Conservation (phyloP, 2,113 vertebrate species). For the Aptenodytes patagonicus region DNA sequence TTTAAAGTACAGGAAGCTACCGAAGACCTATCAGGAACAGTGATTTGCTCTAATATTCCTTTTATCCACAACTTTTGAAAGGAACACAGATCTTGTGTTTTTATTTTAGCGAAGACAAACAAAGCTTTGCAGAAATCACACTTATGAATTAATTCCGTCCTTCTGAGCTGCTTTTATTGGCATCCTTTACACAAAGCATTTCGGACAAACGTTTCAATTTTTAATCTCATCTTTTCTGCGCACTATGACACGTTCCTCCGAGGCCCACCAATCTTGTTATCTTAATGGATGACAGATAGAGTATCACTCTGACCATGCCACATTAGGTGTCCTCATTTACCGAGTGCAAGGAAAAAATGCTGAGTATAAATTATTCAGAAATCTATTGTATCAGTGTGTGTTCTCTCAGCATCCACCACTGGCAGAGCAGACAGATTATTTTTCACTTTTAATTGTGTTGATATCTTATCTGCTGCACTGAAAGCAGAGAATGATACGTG, state of each 20-base stretch:
- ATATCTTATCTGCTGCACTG: conserved; percentile 84
- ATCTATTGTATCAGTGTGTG: conserved; percentile 77
- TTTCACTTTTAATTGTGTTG: conserved; percentile 92
- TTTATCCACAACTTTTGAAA: background rate
- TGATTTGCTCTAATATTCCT: background rate
- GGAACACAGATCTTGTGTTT: background rate
- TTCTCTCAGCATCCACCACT: conserved; percentile 80
- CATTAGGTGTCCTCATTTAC: conserved; percentile 90
- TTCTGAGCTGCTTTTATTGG: conserved; percentile 36
- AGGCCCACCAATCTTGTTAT: conserved; percentile 86
- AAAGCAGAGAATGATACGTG: conserved; percentile 84
- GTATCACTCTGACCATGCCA: conserved; percentile 72
- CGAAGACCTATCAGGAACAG: background rate
- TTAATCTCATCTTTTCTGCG: conserved; percentile 34
- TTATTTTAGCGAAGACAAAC: background rate
- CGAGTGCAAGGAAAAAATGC: conserved; percentile 85
- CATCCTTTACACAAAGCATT: conserved; percentile 12
- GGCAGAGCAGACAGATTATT: conserved; percentile 79
- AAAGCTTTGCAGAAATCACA: background rate
- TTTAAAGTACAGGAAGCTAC: background rate
- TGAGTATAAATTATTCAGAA: conserved; percentile 87
- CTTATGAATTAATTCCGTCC: conserved; percentile 30
- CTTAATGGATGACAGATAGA: conserved; percentile 84
- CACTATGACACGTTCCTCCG: background rate
- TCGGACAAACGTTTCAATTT: conserved; percentile 48